Conservation (phyloP, 2,113 vertebrate genomes). For the Nycticorax nycticorax region DNA sequence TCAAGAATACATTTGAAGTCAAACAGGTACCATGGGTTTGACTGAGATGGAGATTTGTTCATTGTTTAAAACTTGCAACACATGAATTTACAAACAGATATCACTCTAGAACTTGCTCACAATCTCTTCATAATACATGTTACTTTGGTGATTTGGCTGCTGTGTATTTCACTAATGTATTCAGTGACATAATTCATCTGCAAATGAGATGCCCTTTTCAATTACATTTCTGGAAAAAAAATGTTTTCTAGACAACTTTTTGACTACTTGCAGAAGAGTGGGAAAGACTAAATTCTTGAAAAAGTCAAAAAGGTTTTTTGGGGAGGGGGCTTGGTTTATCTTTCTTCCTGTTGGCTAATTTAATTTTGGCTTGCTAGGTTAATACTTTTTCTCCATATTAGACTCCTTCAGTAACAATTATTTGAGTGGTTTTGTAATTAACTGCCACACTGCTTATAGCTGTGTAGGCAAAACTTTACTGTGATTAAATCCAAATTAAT, state of each 20-base stretch:
- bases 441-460: neutral
- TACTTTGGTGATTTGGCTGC: constrained; percentile 2
- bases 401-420: neutral
- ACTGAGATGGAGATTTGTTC: neutral
- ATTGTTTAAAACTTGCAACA: neutral
- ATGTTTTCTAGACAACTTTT: neutral
- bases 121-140: neutral
- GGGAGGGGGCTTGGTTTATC: neutral
- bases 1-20: neutral
- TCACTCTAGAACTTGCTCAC: neutral
- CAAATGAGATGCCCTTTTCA: constrained; percentile 10
- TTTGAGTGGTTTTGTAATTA: neutral
- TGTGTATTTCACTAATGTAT: neutral
- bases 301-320: neutral
- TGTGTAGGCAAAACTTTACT: neutral
- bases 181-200: constrained; percentile 1
- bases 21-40: neutral
- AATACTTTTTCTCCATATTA: neutral
- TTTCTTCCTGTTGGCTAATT: neutral
- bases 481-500: constrained; percentile 5
- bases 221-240: neutral
- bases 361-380: neutral
- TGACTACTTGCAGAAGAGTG: neutral
- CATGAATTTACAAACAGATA: constrained; percentile 1
- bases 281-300: neutral